Evolutionary conservation across 2,888 invertebrate genomes (phyloP), one percentile per base, ranked within the genome.

Genomic region (Neuroscelio doddi): DNA sequence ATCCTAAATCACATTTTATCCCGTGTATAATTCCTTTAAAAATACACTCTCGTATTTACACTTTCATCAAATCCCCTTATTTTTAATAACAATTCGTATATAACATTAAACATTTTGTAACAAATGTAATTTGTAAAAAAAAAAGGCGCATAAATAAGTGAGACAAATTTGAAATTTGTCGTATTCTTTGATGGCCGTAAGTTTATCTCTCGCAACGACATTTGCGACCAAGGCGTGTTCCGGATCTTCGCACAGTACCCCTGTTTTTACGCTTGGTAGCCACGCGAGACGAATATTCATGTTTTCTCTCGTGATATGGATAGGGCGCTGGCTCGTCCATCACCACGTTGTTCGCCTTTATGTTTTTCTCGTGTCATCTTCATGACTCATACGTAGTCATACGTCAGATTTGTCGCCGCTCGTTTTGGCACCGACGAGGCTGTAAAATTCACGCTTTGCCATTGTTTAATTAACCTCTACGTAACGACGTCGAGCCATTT

Each of bases 321-420:
- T 38, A 49, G 36, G 38, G 24, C 3, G 45, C 17, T 34, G 24
- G 9, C 36, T 49, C 57, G 57, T 50, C 38, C 49, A 50, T 55
- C 55, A 38, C 29, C 14, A 30, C 39, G 9, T 44, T 44, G 21
- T 24, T 32, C 27, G 29, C 24, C 56, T 57, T 57, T 57, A 56
- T 56, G 56, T 49, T 39, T 27, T 26, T 51, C 21, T 29, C 36
- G 2, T 38, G 44, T 53, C 44, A 16, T 12, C 14, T 9, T 42
- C 49, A 21, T 50, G 50, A 57, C 21, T 49, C 57, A 50, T 44
- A 38, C 38, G 14, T 27, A n/a, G 8, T 27, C 16, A 24, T 29
- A 50, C 30, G 45, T 58, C 57, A 58, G 57, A 58, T 58, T 58
- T 58, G 50, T 58, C 50, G 45, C 27, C 50, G 29, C 44, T 45